These are phyloP conservation scores for Drosophila sturtevanti DNA, from an alignment of 1,140 invertebrate genomes.

Conservation along the genomic window DNA sequence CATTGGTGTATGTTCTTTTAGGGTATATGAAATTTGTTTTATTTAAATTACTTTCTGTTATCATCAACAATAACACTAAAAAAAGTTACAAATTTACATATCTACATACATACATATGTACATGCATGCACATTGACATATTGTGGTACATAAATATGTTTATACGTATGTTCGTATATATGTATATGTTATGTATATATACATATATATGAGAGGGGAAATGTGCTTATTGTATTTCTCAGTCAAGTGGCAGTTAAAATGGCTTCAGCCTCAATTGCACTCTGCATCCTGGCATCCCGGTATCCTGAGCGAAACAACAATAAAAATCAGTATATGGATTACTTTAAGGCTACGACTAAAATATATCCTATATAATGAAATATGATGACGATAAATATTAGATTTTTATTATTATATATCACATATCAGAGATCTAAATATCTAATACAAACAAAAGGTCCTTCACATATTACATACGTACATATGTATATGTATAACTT, in stretches of 20 bases:
- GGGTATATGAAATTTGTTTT: background rate
- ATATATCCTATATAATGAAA: constrained; percentile 23
- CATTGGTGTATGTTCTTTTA: no score
- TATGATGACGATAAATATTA: no score
- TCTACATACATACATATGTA: background rate
- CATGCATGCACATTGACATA: background rate
- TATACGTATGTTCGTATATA: constrained; percentile 21
- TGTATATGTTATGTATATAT: background rate
- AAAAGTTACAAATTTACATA: constrained; percentile 3
- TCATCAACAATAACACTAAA: constrained; percentile 2
- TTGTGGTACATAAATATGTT: no score
- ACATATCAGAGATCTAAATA: no score
- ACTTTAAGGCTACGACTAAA: background rate
- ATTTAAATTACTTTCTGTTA: background rate
- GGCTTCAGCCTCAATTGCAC: constrained; percentile 73
- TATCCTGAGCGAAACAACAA: constrained; percentile 8
- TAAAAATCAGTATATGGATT: background rate
- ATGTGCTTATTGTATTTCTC: constrained; percentile 54
- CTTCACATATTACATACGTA: no score
- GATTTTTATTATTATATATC: no score
- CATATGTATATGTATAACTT: no score
- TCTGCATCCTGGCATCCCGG: constrained; percentile 52
- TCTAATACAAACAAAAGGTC: no score
- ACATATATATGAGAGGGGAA: background rate
- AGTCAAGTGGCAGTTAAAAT: constrained; percentile 77